phyloP scores from a whole-genome alignment of 2,888 invertebrate species.

The Epinotia nisella region DNA sequence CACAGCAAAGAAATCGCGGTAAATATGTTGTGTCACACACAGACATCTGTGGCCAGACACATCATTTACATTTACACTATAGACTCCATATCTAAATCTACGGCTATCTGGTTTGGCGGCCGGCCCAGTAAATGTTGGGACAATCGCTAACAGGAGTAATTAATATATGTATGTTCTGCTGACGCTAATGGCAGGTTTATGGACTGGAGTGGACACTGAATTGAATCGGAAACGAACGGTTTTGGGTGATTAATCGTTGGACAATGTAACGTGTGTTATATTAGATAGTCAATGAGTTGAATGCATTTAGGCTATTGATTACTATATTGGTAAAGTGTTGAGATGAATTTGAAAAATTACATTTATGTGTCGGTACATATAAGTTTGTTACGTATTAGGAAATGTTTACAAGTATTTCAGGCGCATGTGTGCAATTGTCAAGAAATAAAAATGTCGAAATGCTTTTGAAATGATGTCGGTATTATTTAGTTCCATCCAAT shows the following conservation, averaged over 20 bases:
- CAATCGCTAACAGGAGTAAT: slow-evolving; percentile 27
- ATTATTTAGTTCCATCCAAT: too few relatives aligned
- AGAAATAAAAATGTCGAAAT: too few relatives aligned
- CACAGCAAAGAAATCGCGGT: too few relatives aligned
- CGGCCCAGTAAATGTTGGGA: slow-evolving; percentile 34
- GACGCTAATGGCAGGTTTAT: slow-evolving; percentile 35
- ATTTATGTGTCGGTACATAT: too few relatives aligned
- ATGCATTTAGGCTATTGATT: background rate
- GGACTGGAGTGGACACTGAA: slow-evolving; percentile 25
- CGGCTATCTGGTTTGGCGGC: slow-evolving; percentile 23
- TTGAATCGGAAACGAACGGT: slow-evolving; percentile 13
- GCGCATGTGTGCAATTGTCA: too few relatives aligned
- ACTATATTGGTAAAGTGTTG: background rate
- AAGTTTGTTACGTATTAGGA: too few relatives aligned
- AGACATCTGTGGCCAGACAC: background rate
- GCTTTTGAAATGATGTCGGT: too few relatives aligned
- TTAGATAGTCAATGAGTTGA: background rate
- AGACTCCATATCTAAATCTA: background rate
- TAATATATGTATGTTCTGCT: slow-evolving; percentile 31
- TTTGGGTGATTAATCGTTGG: slow-evolving; percentile 15
- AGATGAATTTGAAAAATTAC: background rate
- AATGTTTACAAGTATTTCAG: too few relatives aligned
- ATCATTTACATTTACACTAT: background rate
- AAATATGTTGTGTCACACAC: background rate
- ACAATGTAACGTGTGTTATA: background rate